Percentiles rank a stretch among this genome's conserved stretches.
These are phyloP conservation scores for Athalia cordata DNA, from an alignment of 2,888 invertebrate genomes.

Conservation along the genomic window DNA sequence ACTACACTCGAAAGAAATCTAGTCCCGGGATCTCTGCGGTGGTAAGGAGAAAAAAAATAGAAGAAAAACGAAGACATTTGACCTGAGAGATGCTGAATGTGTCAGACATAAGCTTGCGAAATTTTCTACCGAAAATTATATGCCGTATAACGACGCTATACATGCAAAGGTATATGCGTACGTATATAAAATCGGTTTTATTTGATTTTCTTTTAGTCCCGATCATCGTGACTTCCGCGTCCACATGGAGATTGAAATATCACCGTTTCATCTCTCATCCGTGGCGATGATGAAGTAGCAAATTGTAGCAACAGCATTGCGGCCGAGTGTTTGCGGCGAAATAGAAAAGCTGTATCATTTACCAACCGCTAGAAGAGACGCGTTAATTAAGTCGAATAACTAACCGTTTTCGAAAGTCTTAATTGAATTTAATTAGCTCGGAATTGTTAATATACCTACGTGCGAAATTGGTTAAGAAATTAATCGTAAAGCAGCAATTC, in stretches of 20 bases:
- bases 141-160: neutral
- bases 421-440: neutral
- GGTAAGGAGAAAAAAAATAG: neutral
- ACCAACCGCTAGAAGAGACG: no score
- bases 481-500: neutral
- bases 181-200: no score
- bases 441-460: neutral
- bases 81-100: slow-evolving; percentile 16
- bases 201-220: no score
- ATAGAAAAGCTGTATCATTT: no score
- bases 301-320: no score
- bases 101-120: slow-evolving; percentile 23
- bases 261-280: no score
- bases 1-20: slow-evolving; percentile 11
- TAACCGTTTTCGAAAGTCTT: neutral
- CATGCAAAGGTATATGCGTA: neutral
- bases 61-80: slow-evolving; percentile 30
- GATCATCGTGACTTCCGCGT: no score
- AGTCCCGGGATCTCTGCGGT: slow-evolving; percentile 29
- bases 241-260: no score
- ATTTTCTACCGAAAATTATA: no score
- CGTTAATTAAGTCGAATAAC: no score
- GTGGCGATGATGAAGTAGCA: no score
- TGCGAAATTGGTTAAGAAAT: neutral
- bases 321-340: no score